Evolutionary conservation across 2,797 vertebrate species (phyloP), one percentile per base, ranked within the genome.

Genomic region (Oreochromis grahami): DNA sequence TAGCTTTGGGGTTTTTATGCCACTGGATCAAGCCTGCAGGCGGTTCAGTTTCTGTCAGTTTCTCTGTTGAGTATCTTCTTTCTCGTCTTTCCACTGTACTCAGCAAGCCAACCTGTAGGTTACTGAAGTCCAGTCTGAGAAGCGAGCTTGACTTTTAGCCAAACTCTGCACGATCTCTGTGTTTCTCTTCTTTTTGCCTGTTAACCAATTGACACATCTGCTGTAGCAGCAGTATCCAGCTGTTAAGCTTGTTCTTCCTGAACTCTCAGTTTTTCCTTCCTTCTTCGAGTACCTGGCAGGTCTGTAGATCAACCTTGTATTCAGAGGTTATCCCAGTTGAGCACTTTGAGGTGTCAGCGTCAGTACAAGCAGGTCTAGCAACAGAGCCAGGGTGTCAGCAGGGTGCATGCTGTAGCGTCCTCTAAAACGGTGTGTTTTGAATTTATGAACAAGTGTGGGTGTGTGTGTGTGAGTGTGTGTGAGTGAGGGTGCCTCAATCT

Each of bases 251-350:
- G 43, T 26, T 87, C 65, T 63, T 48, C 24, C 76, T 84, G 43
- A 83, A 78, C 51, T 68, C 52, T 36, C 43, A n/a, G 60, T 79
- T 58, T 78, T 70, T 87, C 63, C 50, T 68, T 24, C 11, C 48
- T 77, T 83, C 53, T 4, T 29, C 83, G 43, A 17, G 65, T 24
- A 19, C 56, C 68, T 24, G 78, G 10, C 17, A 14, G 58, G 29
- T 82, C 45, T 21, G 55, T 11, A 14, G 38, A 51, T 77, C 56
- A 8, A 70, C 58, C 76, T 84, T 38, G 72, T 63, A 70, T 88
- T 85, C 77, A 43, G 79, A 10, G 60, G 93, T 96, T 96, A 97
- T 96, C 95, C 97, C 85, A 91, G 96, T 86, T 60, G 96, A 94
- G 95, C 96, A 93, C 95, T 96, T 90, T 90, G 96, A 26, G 84